A percentile compares a stretch with the other conserved stretches of the same genome.
These are phyloP conservation scores for Spodoptera exigua DNA, from an alignment of 2,888 invertebrate species.

Conservation along the genomic window DNA sequence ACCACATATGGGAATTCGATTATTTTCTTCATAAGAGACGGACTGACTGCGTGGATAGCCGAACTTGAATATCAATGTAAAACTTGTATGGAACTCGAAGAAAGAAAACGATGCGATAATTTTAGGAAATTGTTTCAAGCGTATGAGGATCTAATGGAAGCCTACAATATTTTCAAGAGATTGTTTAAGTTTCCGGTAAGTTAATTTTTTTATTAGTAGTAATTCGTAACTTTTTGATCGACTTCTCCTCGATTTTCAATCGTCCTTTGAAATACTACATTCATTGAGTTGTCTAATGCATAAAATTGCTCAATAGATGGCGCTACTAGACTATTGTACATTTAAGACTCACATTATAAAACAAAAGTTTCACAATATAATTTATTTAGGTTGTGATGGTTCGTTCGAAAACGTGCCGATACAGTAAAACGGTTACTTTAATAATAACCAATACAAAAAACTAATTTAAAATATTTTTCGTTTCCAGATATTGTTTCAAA, in stretches of 20 bases:
- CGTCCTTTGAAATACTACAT: too few species aligned
- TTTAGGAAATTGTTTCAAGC: slow-evolving; percentile 9
- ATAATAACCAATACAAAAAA: too few species aligned
- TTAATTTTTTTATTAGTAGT: neutral
- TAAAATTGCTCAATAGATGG: too few species aligned
- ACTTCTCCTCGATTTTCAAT: neutral
- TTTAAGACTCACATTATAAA: too few species aligned
- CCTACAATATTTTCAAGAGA: slow-evolving; percentile 1
- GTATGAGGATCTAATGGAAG: slow-evolving; percentile 5
- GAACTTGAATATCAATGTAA: neutral
- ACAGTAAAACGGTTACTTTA: too few species aligned
- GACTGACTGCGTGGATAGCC: neutral
- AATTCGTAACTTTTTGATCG: neutral
- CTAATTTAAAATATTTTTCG: neutral
- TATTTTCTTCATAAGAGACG: slow-evolving; percentile 6
- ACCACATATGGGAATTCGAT: neutral
- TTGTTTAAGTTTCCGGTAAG: slow-evolving; percentile 3
- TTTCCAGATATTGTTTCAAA: slow-evolving; percentile 4
- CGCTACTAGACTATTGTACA: too few species aligned
- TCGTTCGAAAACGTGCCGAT: too few species aligned
- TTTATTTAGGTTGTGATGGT: too few species aligned
- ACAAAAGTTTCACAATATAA: too few species aligned
- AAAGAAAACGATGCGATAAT: neutral
- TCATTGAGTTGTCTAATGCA: too few species aligned
- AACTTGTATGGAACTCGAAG: neutral